Conservation (phyloP, 2,888 invertebrate species). For the Agriotes lineatus region DNA sequence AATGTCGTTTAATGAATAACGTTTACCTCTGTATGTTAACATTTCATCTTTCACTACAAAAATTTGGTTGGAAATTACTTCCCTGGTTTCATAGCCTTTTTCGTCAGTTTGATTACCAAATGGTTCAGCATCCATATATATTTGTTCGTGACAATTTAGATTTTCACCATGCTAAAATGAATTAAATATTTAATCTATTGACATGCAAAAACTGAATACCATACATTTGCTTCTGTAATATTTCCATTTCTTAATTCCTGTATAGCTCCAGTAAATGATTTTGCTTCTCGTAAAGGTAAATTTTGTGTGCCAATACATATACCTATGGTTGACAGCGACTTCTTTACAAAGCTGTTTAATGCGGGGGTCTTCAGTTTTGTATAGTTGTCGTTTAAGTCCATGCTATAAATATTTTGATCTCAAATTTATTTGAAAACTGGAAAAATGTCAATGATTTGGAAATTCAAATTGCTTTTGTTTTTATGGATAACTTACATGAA, state of each 20-base stretch:
- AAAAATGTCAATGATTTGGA: too few species aligned
- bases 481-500: too few species aligned
- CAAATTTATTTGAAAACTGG: neutral
- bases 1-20: slow-evolving; percentile 71
- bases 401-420: neutral
- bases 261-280: slow-evolving; percentile 51
- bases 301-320: slow-evolving; percentile 40
- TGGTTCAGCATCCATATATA: slow-evolving; percentile 15
- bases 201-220: too few species aligned
- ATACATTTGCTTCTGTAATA: slow-evolving; percentile 2
- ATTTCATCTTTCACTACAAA: slow-evolving; percentile 69
- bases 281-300: slow-evolving; percentile 48
- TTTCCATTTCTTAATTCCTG: slow-evolving; percentile 42
- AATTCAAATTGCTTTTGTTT: too few species aligned
- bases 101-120: slow-evolving; percentile 34
- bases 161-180: slow-evolving; percentile 35
- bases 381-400: neutral
- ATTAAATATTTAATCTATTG: too few species aligned
- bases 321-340: slow-evolving; percentile 49
- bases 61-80: slow-evolving; percentile 56
- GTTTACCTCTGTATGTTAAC: slow-evolving; percentile 70
- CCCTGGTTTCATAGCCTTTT: slow-evolving; percentile 53
- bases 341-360: slow-evolving; percentile 8
- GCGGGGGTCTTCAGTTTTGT: neutral
- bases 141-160: slow-evolving; percentile 28